Evolutionary conservation across 2,888 invertebrate genomes (phyloP).

Genomic region (Aphidoletes aphidimyza): DNA sequence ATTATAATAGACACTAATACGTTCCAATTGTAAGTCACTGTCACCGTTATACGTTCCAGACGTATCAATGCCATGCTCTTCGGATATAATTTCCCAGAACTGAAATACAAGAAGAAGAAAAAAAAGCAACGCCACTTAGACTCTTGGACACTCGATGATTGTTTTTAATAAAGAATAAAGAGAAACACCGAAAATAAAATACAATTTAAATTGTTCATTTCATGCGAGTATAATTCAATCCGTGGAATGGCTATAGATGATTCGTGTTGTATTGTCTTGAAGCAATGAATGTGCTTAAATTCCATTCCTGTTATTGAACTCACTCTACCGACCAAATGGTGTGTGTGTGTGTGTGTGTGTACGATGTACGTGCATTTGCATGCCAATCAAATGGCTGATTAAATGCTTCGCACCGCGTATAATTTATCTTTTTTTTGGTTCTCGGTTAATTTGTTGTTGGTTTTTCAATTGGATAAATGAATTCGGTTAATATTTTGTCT

Average conservation of each 20-base stretch:
- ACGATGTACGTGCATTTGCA: slow-evolving; percentile 25
- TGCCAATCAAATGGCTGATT: slow-evolving; percentile 30
- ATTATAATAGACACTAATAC: slow-evolving; percentile 97
- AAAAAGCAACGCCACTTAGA: background rate
- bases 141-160: background rate
- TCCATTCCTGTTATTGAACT: slow-evolving; percentile 11
- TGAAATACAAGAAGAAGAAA: slow-evolving; percentile 65
- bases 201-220: background rate
- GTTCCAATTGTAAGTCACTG: slow-evolving; percentile 92
- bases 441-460: background rate
- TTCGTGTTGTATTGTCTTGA: no score
- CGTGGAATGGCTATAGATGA: background rate
- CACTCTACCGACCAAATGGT: background rate
- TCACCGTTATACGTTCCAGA: slow-evolving; percentile 92
- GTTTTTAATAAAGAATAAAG: background rate
- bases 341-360: background rate
- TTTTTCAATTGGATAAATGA: slow-evolving; percentile 9
- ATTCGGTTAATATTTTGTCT: background rate
- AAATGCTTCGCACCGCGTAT: background rate
- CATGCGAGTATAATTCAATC: background rate
- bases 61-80: slow-evolving; percentile 95
- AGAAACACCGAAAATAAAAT: background rate
- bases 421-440: background rate
- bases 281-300: background rate
- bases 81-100: slow-evolving; percentile 98